These are phyloP conservation scores for Drosophila bocki DNA, from an alignment of 1,140 invertebrate species.

Conservation along the genomic window DNA sequence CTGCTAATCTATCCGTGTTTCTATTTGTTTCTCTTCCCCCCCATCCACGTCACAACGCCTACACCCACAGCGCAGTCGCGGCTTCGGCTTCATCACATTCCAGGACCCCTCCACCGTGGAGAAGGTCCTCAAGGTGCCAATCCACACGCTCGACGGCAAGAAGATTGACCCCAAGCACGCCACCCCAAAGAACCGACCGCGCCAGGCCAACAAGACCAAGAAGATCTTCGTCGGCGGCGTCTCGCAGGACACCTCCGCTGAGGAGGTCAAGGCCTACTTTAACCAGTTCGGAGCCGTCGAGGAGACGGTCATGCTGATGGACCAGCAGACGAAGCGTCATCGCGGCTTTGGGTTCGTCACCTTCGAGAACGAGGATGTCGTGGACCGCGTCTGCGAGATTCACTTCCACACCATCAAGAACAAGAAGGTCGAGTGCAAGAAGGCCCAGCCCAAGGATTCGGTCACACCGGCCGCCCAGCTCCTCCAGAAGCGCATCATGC, in stretches of 20 bases:
- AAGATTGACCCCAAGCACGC: conserved; percentile 97
- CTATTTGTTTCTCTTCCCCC: conserved; percentile 36
- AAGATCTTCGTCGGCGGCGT: conserved; percentile 97
- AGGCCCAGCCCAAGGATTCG: conserved; percentile 96
- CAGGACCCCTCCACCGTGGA: conserved; percentile 94
- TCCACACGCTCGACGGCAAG: conserved; percentile 97
- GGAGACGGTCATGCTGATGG: conserved; percentile 97
- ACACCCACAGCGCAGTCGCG: conserved; percentile 93
- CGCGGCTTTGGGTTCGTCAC: conserved; percentile 96
- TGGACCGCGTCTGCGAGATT: conserved; percentile 95
- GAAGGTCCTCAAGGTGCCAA: conserved; percentile 94
- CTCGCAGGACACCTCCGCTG: conserved; percentile 95
- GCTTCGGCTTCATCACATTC: conserved; percentile 97
- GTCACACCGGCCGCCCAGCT: conserved; percentile 91
- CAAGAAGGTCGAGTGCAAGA: conserved; percentile 97
- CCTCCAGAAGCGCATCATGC: conserved; percentile 90
- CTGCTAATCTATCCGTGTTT: conserved; percentile 17
- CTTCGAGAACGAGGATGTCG: conserved; percentile 96
- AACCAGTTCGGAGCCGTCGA: conserved; percentile 96
- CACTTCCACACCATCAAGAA: conserved; percentile 97
- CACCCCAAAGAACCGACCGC: conserved; percentile 95
- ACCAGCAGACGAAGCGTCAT: conserved; percentile 96
- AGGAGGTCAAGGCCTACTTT: conserved; percentile 96
- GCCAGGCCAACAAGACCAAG: conserved; percentile 94
- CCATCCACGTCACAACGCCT: conserved; percentile 5